Base-by-base conservation (phyloP, 2,888 invertebrate genomes). In the Linnaemya tessellans region DNA sequence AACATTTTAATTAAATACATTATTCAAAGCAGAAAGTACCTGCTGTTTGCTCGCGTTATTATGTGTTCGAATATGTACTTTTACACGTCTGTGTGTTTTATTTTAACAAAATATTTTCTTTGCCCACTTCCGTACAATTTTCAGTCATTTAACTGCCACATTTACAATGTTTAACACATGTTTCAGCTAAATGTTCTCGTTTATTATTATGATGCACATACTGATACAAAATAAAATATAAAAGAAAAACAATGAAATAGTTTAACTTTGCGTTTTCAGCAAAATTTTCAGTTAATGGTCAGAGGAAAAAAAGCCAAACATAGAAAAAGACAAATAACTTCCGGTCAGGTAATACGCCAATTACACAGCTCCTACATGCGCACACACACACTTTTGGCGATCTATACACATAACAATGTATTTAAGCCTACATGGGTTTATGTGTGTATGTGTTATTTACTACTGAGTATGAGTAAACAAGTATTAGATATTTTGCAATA, bases 321-420 rank as follows among this genome's bases (percentile, higher is more conserved):
- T 35, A n/a, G 49, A 15, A 41, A 62, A 75, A 51, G 73, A 79
- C 70, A 84, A 80, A 87, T 73, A 77, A 80, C 78, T 79, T 80
- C 80, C 78, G 83, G 86, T 79, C 87, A 87, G 87, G 84, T 73
- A 81, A 86, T 81, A 79, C 43, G 75, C 54, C 71, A 86, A 84
- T 87, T 79, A 84, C 25, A 56, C 13, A 7, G 9, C 51, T 51
- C 18, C 18, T 5, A 20, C 3, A 18, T n/a, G 13, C 46, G 15
- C 15, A 46, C 46, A 46, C 15, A n/a, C 46, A 46, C 46, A 46
- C 30, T n/a, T n/a, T n/a, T n/a, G n/a, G n/a, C n/a, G 11, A 13
- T 43, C 11, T n/a, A 46, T 46, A 49, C 18, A 8, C 7, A 68
- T 9, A 35, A 35, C 35, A 18, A 18, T 13, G 30, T 20, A 41